Evolutionary conservation across 2,113 vertebrate species (phyloP).

Genomic region (Erythrocercus mccallii): DNA sequence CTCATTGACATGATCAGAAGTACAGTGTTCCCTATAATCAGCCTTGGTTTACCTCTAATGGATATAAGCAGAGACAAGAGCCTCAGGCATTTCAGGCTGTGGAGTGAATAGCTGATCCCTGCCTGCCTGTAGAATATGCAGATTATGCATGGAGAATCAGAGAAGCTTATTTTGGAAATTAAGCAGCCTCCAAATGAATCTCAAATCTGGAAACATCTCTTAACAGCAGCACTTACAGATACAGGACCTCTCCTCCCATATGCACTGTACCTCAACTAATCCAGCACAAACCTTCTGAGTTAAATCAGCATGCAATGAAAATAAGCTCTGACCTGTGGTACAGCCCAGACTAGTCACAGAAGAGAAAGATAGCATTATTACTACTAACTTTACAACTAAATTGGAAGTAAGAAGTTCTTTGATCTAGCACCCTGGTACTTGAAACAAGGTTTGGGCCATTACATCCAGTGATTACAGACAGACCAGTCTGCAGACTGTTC

Average conservation of each 20-base stretch:
- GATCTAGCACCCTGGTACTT: not conserved
- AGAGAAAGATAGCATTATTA: not conserved
- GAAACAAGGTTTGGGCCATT: not conserved
- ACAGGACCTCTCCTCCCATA: not conserved
- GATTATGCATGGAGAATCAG: not conserved
- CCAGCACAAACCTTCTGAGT: not conserved
- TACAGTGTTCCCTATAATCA: slow-evolving; percentile 50
- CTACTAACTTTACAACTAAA: not conserved
- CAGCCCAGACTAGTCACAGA: not conserved
- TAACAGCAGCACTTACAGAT: not conserved
- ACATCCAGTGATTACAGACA: not conserved
- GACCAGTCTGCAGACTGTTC: not conserved
- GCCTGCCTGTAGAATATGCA: not conserved
- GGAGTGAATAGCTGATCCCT: not conserved
- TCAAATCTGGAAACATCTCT: not conserved
- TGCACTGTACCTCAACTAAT: not conserved
- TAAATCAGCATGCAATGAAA: not conserved
- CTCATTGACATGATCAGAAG: slow-evolving; percentile 53
- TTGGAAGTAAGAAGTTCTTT: not conserved
- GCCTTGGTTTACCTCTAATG: slow-evolving; percentile 55
- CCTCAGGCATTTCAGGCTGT: slow-evolving; percentile 40
- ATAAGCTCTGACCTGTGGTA: not conserved
- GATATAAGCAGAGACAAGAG: slow-evolving; percentile 59
- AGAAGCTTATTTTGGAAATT: not conserved
- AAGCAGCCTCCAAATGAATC: not conserved